Conservation (phyloP, 2,113 vertebrate species). For the Regulus satrapa region DNA sequence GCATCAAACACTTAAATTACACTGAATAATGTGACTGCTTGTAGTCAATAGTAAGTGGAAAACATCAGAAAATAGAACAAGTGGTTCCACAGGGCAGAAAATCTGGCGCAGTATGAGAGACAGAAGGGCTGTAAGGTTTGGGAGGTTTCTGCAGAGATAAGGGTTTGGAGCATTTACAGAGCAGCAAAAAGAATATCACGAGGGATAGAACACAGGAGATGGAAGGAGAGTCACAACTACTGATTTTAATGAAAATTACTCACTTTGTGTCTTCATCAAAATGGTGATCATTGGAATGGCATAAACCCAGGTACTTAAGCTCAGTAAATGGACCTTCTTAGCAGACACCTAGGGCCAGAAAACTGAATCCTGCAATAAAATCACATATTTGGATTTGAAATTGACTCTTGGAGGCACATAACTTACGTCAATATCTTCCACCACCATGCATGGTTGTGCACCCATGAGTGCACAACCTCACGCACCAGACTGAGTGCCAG, state of each 20-base stretch:
- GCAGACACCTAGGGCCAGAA: not conserved
- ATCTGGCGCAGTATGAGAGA: not conserved
- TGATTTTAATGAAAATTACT: not conserved
- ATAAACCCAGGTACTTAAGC: fast-evolving
- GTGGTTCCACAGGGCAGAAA: not conserved
- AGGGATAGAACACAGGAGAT: not conserved
- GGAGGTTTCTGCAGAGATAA: not conserved
- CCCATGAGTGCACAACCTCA: fast-evolving
- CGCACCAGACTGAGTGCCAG: fast-evolving
- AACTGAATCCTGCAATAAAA: not conserved
- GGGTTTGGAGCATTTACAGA: not conserved
- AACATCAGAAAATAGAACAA: not conserved
- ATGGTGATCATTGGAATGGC: not conserved
- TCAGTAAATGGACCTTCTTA: not conserved
- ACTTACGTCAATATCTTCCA: not conserved
- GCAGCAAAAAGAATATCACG: not conserved
- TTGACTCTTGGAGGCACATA: not conserved
- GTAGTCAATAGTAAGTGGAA: not conserved
- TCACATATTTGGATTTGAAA: not conserved
- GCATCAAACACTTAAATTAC: not conserved
- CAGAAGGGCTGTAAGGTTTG: not conserved
- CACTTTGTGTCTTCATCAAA: not conserved
- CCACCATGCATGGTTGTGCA: not conserved
- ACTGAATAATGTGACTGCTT: not conserved
- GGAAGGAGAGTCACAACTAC: not conserved